These are phyloP conservation scores for Ophioninae sp. DNA, from an alignment of 2,888 invertebrate genomes.

Conservation along the genomic window DNA sequence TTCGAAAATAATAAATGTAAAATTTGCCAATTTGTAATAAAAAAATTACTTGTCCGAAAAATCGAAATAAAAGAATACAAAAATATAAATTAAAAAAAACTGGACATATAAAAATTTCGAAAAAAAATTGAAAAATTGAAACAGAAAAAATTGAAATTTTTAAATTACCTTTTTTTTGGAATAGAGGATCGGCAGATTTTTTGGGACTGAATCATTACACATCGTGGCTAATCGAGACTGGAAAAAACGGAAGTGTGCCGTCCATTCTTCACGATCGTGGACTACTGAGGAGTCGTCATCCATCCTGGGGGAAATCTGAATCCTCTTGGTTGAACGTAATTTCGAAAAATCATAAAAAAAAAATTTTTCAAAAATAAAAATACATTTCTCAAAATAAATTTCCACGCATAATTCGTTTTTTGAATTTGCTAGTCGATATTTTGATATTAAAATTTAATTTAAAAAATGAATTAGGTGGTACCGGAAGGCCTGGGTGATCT, in stretches of 20 bases:
- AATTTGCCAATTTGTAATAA: too few species aligned
- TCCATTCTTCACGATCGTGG: conserved; percentile 77
- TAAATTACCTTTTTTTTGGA: neutral
- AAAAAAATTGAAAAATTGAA: too few species aligned
- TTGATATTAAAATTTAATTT: neutral
- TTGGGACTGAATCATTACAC: conserved; percentile 76
- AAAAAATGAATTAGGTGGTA: conserved; percentile 67
- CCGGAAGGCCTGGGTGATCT: conserved; percentile 80
- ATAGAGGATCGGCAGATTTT: conserved; percentile 73
- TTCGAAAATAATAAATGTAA: too few species aligned
- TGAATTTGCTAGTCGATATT: too few species aligned
- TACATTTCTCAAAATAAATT: neutral
- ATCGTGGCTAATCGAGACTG: conserved; percentile 64
- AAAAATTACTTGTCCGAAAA: too few species aligned
- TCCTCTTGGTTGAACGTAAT: conserved; percentile 83
- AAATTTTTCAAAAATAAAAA: neutral
- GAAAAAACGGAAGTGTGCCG: conserved; percentile 22
- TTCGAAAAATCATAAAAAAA: neutral
- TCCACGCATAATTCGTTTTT: too few species aligned
- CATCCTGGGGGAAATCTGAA: conserved; percentile 84
- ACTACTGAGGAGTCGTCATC: conserved; percentile 83
- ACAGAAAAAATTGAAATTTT: too few species aligned
- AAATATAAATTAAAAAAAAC: too few species aligned
- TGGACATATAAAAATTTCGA: too few species aligned
- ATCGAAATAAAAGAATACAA: too few species aligned